Percentiles rank a stretch among this genome's conserved stretches.
These are phyloP conservation scores for Falco rusticolus DNA, from an alignment of 2,797 vertebrate species.

Conservation along the genomic window DNA sequence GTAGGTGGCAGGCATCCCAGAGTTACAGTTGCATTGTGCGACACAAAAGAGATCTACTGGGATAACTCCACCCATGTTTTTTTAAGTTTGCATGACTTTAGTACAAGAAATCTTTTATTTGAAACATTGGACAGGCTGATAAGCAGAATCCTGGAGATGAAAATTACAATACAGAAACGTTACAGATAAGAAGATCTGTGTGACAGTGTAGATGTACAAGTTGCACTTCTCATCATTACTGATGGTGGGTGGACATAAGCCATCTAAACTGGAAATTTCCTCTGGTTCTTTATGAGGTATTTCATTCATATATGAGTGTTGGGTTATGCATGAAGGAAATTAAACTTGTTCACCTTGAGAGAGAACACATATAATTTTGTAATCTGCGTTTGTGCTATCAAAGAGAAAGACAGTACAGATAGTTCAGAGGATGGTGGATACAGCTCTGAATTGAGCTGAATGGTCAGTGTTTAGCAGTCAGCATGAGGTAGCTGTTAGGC, in stretches of 20 bases:
- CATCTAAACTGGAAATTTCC: neutral
- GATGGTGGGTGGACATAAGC: constrained; percentile 1
- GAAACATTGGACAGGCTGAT: constrained; percentile 36
- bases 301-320: constrained; percentile 14
- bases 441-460: neutral
- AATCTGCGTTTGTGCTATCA: neutral
- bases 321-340: constrained; percentile 3
- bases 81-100: neutral
- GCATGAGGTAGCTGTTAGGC: neutral
- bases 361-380: neutral
- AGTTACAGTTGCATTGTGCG: constrained; percentile 24
- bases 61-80: neutral
- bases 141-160: constrained; percentile 11
- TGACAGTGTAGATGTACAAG: constrained; percentile 20
- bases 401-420: neutral
- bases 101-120: constrained; percentile 10
- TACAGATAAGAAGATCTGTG: constrained; percentile 11
- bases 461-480: neutral
- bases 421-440: neutral
- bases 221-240: constrained; percentile 19
- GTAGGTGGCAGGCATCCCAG: constrained; percentile 38
- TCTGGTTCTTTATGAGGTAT: neutral
- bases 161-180: constrained; percentile 9
- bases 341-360: neutral
- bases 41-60: constrained; percentile 41